phyloP scores from a whole-genome alignment of 2,888 invertebrate genomes.

The Cartodere bifasciata region DNA sequence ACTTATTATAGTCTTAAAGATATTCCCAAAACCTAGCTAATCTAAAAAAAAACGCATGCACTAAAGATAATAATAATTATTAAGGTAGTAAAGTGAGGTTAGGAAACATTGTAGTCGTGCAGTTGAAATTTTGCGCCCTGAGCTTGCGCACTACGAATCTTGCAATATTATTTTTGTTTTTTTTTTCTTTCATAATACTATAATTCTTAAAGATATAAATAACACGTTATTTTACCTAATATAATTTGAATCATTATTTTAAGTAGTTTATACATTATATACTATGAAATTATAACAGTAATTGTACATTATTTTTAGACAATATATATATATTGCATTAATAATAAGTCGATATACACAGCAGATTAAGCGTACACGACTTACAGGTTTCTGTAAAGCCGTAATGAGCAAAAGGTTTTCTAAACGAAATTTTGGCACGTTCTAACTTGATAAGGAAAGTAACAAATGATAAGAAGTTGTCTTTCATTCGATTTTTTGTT shows the following conservation, averaged over 20 bases:
- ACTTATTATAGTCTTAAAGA: slow-evolving; percentile 1
- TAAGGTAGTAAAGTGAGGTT: no score
- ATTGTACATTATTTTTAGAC: slow-evolving; percentile 37
- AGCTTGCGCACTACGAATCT: slow-evolving; percentile 16
- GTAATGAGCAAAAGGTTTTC: slow-evolving; percentile 34
- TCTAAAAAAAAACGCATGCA: no score
- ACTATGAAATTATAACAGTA: slow-evolving; percentile 39
- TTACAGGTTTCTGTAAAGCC: slow-evolving; percentile 20
- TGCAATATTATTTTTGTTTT: slow-evolving; percentile 22
- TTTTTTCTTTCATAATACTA: slow-evolving; percentile 21
- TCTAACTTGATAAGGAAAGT: no score
- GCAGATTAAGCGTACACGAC: slow-evolving; percentile 36
- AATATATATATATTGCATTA: slow-evolving; percentile 37
- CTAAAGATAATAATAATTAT: no score
- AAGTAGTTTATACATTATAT: slow-evolving; percentile 27
- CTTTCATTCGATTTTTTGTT: slow-evolving; percentile 6
- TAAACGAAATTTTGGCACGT: slow-evolving; percentile 36
- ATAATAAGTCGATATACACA: slow-evolving; percentile 36
- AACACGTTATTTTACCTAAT: slow-evolving; percentile 29
- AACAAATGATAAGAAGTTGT: slow-evolving; percentile 9
- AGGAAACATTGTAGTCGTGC: no score
- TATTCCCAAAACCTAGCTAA: no score
- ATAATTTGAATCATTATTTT: slow-evolving; percentile 22
- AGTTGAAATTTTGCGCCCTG: no score
- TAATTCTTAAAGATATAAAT: slow-evolving; percentile 24